These are phyloP conservation scores for Bombus confusus DNA, from an alignment of 1,140 invertebrate genomes.

Conservation along the genomic window DNA sequence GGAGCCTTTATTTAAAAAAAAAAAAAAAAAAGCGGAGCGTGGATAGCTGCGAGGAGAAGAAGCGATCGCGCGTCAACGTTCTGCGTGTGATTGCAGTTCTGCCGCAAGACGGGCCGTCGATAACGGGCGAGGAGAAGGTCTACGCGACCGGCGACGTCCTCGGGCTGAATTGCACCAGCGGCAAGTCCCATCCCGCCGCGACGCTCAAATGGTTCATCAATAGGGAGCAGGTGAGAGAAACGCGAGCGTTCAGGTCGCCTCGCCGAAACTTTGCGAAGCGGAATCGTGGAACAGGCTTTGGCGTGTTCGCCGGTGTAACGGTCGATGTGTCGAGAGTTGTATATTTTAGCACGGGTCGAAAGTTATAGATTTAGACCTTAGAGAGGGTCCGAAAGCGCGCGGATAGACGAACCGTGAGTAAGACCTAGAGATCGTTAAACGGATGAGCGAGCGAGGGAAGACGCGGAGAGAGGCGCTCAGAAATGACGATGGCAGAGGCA, in stretches of 20 bases:
- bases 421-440: slow-evolving; percentile 15
- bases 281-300: background rate
- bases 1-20: background rate
- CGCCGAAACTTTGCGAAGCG: background rate
- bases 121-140: slow-evolving; percentile 90
- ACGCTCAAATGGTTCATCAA: slow-evolving; percentile 92
- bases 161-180: slow-evolving; percentile 92
- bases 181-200: slow-evolving; percentile 90
- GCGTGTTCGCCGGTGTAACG: background rate
- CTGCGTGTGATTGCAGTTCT: slow-evolving; percentile 84
- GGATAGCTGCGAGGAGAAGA: too few species aligned
- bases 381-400: background rate
- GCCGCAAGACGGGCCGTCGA: slow-evolving; percentile 89
- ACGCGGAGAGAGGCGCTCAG: background rate
- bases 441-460: background rate
- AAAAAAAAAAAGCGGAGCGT: background rate
- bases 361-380: background rate
- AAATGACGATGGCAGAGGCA: slow-evolving; percentile 5
- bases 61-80: slow-evolving; percentile 26
- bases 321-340: too few species aligned
- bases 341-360: background rate
- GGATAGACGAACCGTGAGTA: background rate
- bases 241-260: background rate
- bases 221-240: slow-evolving; percentile 86
- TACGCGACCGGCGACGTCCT: slow-evolving; percentile 91